Conservation (phyloP, 2,797 vertebrate species). For the Ataeniobius toweri region DNA sequence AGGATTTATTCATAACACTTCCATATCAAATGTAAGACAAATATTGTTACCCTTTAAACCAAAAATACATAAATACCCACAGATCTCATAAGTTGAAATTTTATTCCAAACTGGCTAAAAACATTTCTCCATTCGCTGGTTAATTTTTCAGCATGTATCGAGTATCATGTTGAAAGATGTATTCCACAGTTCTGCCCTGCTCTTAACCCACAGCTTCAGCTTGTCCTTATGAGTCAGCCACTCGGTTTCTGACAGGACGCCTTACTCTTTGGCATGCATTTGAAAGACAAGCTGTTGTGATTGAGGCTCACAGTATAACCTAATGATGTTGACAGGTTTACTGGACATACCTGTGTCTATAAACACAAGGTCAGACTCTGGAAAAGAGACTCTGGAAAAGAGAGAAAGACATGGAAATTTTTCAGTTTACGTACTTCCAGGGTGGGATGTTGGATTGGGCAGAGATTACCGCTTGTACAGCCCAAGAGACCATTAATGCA, state of each 20-base stretch:
- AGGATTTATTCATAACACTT: slow-evolving; percentile 66
- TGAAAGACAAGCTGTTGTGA: slow-evolving; percentile 35
- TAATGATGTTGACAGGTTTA: slow-evolving; percentile 43
- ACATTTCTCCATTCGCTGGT: slow-evolving; percentile 48
- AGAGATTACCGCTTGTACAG: slow-evolving; percentile 40
- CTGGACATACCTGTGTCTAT: slow-evolving; percentile 56
- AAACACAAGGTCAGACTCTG: slow-evolving; percentile 64
- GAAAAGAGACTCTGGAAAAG: slow-evolving; percentile 55
- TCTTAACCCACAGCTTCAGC: slow-evolving; percentile 47
- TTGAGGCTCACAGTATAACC: slow-evolving; percentile 46
- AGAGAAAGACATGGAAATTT: slow-evolving; percentile 47
- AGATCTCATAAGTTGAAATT: slow-evolving; percentile 32
- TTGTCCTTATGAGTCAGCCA: slow-evolving; percentile 48
- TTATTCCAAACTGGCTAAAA: slow-evolving; percentile 41
- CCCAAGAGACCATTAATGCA: slow-evolving; percentile 44
- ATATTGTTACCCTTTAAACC: slow-evolving; percentile 65
- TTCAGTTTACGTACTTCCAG: slow-evolving; percentile 67
- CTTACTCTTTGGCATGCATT: slow-evolving; percentile 29
- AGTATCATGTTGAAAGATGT: slow-evolving; percentile 44
- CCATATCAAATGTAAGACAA: slow-evolving; percentile 60
- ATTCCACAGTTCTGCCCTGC: slow-evolving; percentile 17
- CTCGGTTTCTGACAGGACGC: slow-evolving; percentile 45
- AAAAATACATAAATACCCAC: slow-evolving; percentile 42
- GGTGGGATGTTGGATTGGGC: slow-evolving; percentile 47
- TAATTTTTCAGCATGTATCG: slow-evolving; percentile 47